These are phyloP conservation scores for Brachypteracias leptosomus DNA, from an alignment of 2,113 vertebrate genomes.

Conservation along the genomic window DNA sequence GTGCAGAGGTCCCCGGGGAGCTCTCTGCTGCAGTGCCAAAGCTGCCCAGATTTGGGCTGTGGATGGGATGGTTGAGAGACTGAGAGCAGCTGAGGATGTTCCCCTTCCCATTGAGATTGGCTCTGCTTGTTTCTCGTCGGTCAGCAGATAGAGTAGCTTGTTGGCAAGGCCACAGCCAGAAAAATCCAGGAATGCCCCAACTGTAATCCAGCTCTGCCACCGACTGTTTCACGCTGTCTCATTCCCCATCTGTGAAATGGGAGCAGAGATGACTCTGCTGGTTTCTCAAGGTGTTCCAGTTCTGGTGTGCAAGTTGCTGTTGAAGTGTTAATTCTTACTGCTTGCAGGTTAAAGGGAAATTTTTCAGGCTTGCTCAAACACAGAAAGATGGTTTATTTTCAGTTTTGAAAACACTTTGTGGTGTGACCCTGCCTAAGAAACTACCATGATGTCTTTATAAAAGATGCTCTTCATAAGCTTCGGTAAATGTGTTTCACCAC, in stretches of 20 bases:
- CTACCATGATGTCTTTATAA: background rate
- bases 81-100: background rate
- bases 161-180: background rate
- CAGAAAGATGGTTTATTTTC: background rate
- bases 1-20: background rate
- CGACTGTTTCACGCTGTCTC: background rate
- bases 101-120: background rate
- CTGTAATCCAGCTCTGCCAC: background rate
- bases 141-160: background rate
- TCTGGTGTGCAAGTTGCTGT: background rate
- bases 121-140: background rate
- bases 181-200: background rate
- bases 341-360: background rate
- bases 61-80: background rate
- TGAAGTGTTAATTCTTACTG: background rate
- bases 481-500: background rate
- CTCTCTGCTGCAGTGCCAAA: rapidly evolving
- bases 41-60: background rate
- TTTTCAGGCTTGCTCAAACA: background rate
- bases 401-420: background rate
- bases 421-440: background rate
- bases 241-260: background rate
- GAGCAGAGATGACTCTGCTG: background rate
- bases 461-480: slow-evolving; percentile 25
- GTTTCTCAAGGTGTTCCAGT: background rate